Percentiles rank a stretch among this genome's conserved stretches.
Evolutionary conservation across 2,113 vertebrate genomes (phyloP).

Genomic region (Bufo bufo): DNA sequence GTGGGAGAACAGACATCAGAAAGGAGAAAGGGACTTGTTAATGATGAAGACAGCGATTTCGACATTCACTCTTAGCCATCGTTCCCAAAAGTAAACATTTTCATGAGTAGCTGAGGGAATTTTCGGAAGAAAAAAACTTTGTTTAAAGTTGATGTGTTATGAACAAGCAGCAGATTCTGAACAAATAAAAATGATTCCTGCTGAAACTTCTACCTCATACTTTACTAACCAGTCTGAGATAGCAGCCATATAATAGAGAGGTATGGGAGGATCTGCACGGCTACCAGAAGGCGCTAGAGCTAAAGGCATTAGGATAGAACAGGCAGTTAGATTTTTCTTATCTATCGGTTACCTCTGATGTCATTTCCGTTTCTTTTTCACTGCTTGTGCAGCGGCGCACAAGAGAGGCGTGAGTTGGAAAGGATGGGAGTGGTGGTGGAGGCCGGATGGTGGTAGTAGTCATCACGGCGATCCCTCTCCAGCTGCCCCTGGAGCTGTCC

Average conservation of each 20-base stretch:
- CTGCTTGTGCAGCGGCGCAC: too few species aligned
- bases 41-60: constrained; percentile 36
- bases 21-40: constrained; percentile 36
- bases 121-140: background rate
- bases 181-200: background rate
- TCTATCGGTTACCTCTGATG: too few species aligned
- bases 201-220: background rate
- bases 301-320: too few species aligned
- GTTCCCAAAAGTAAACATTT: background rate
- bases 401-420: too few species aligned
- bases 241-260: background rate
- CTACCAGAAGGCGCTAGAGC: too few species aligned
- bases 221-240: background rate
- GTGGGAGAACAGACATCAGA: constrained; percentile 39
- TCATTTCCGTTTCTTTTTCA: too few species aligned
- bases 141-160: background rate
- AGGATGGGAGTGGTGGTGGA: too few species aligned
- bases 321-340: too few species aligned
- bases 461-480: too few species aligned
- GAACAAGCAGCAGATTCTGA: background rate
- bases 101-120: constrained; percentile 5
- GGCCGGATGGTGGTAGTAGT: too few species aligned
- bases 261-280: too few species aligned
- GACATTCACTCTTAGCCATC: background rate
- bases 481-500: too few species aligned